phyloP scores from a whole-genome alignment of 1,140 invertebrate species.

The Drosophila biarmipes region DNA sequence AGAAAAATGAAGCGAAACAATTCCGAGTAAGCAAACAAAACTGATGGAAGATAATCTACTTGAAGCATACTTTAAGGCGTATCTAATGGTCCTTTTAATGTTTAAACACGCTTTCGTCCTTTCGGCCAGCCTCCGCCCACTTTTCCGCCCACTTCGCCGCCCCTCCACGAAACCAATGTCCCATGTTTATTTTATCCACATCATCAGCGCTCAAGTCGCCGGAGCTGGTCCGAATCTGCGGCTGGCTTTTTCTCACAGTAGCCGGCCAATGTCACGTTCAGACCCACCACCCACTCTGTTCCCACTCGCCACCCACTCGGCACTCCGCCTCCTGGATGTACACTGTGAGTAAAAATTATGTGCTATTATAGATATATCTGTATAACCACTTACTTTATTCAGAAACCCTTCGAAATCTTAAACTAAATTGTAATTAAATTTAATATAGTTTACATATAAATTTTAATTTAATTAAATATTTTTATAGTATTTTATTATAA shows the following conservation, averaged over 20 bases:
- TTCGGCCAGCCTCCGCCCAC: neutral
- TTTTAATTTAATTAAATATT: no score
- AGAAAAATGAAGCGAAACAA: slow-evolving; percentile 83
- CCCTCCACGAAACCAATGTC: slow-evolving; percentile 65
- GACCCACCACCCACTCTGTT: slow-evolving; percentile 3
- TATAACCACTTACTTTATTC: neutral
- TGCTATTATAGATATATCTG: no score
- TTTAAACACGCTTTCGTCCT: slow-evolving; percentile 79
- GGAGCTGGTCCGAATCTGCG: slow-evolving; percentile 25
- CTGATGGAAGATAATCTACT: slow-evolving; percentile 84
- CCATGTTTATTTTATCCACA: slow-evolving; percentile 82
- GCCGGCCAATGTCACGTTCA: slow-evolving; percentile 47
- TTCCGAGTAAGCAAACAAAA: slow-evolving; percentile 83
- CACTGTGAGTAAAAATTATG: neutral
- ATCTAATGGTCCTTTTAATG: slow-evolving; percentile 84
- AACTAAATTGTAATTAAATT: no score
- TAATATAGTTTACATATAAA: no score
- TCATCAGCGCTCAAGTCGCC: slow-evolving; percentile 71
- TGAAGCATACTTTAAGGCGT: slow-evolving; percentile 84
- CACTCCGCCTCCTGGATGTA: neutral
- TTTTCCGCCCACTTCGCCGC: neutral
- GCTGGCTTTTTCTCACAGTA: slow-evolving; percentile 48
- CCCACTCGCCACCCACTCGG: slow-evolving; percentile 3
- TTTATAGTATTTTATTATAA: no score
- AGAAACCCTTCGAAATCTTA: no score